Evolutionary conservation across 2,113 vertebrate genomes (phyloP).

Genomic region (Nibea albiflora): DNA sequence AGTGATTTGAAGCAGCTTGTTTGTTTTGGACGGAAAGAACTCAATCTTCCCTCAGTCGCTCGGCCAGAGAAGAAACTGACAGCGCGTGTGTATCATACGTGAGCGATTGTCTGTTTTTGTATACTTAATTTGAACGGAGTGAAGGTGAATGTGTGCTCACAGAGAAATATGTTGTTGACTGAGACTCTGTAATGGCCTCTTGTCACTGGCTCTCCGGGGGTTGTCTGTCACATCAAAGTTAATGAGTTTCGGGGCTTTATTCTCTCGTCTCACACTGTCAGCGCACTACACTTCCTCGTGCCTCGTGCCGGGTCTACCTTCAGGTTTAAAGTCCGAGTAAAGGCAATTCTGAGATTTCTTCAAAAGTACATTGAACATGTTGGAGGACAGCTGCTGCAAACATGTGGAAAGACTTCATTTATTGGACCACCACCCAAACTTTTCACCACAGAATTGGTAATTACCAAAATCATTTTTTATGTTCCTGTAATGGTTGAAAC

Average conservation of each 20-base stretch:
- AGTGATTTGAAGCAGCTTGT: slow-evolving; percentile 38
- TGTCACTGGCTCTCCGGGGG: slow-evolving; percentile 5
- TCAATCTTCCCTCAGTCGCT: background rate
- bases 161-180: slow-evolving; percentile 22
- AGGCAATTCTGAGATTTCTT: no score
- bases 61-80: background rate
- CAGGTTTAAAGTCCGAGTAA: no score
- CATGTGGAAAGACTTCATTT: no score
- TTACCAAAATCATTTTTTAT: no score
- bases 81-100: background rate
- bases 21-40: slow-evolving; percentile 14
- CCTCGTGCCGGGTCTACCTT: no score
- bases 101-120: background rate
- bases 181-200: slow-evolving; percentile 3
- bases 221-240: slow-evolving; percentile 21
- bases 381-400: no score
- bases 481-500: no score
- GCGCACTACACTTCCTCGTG: background rate
- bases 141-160: background rate
- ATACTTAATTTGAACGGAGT: background rate
- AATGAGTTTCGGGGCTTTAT: slow-evolving; percentile 39
- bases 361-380: no score
- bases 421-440: no score
- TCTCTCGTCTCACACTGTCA: slow-evolving; percentile 19
- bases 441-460: no score